A percentile compares a stretch with the other conserved stretches of the same genome.
Conservation (phyloP, 2,113 vertebrate genomes). For the Sinocyclocheilus anophthalmus region DNA sequence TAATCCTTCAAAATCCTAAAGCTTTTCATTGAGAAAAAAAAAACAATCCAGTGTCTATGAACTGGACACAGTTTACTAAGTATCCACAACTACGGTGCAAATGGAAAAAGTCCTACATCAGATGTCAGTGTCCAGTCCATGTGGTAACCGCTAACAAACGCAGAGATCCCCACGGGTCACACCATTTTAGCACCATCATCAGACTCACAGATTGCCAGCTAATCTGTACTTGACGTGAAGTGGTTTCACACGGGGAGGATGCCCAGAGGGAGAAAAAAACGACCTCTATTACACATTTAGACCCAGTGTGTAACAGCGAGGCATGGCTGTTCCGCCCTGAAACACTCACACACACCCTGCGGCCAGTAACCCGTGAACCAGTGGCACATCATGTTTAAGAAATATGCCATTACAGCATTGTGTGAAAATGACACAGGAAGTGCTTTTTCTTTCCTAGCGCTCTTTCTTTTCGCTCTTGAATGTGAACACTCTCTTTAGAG, state of each 20-base stretch:
- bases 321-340: conserved; percentile 43
- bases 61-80: neutral
- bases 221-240: conserved; percentile 69
- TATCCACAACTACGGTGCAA: neutral
- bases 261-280: conserved; percentile 24
- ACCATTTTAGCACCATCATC: conserved; percentile 43
- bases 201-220: conserved; percentile 53
- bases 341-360: conserved; percentile 43
- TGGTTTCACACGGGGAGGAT: conserved; percentile 64
- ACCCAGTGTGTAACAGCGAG: conserved; percentile 50
- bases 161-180: conserved; percentile 28
- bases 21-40: neutral
- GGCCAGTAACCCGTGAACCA: conserved; percentile 40
- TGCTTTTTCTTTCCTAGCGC: conserved; percentile 45
- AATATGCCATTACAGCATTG: conserved; percentile 52
- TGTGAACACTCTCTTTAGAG: conserved; percentile 60
- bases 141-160: conserved; percentile 21
- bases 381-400: conserved; percentile 52
- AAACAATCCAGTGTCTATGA: no score
- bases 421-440: conserved; percentile 58
- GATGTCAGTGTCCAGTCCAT: conserved; percentile 10
- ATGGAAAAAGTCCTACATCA: neutral
- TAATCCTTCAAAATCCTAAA: neutral
- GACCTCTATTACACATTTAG: conserved; percentile 53
- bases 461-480: conserved; percentile 52